Base-by-base conservation (phyloP, 2,113 vertebrate genomes). In the Otis tarda region DNA sequence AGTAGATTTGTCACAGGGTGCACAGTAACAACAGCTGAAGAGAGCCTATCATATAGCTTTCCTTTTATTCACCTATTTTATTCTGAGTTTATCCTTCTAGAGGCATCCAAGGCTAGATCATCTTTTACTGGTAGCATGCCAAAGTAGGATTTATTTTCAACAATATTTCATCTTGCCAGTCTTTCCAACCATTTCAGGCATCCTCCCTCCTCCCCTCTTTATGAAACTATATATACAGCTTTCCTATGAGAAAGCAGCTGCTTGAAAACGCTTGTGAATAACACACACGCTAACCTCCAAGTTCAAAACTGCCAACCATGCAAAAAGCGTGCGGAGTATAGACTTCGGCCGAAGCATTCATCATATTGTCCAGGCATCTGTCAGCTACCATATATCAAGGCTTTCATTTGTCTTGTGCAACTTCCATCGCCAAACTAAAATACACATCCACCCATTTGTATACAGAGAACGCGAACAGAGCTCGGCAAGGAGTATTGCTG, bases 101-200 rank as follows among this genome's bases (percentile, higher is more conserved):
- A 77, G 59, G 53, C 78, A 50, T 78, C 50, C 37, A 41, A 86
- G 64, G 73, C 84, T 61, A 49, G 59, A 88, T 84, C 52, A 70
- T 65, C 73, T 93, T 74, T 60, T 89, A 56, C 65, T 95, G 87
- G 93, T 79, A 78, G 39, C 8, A 2, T 85, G 94, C 95, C 94
- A 94, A 68, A 96, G 69, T 16, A 68, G 87, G 91, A 95, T 97
- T 97, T 96, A 91, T 95, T 97, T 95, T 87, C 83, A 80, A 89
- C 81, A 82, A 4, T 87, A 89, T 94, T 96, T 95, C 77, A 94
- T 95, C 84, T 85, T 96, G 81, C 83, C 89, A 81, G 93, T 84
- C 87, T 89, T 87, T 60, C 69, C 83, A 94, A 10, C 83, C 78
- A 83, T 95, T 91, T 91, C 87, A 83, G 74, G 84, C 93, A 91